Base-by-base conservation (phyloP, 37 sponge, comb jelly and placozoan species). In the Cliona cf. orientalis region DNA sequence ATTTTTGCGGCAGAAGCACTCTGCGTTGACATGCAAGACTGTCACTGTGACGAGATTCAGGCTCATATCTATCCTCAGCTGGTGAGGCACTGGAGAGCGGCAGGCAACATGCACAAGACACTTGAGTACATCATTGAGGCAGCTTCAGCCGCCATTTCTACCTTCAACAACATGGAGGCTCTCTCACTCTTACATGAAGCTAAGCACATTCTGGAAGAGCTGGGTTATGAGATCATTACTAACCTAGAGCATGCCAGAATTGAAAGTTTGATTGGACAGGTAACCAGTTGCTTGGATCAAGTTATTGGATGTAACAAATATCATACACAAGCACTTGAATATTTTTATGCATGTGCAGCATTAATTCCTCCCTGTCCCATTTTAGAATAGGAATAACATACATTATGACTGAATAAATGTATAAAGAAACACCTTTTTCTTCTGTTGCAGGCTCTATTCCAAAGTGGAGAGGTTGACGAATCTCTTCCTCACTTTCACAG, bases 41-140 rank as follows among this genome's bases (percentile, higher is more conserved):
- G 95, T 49, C 84, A 91, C 44, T 94, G 95, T 72, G 87, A 74
- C 58, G 89, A 94, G 39, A 75, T 93, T 45, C 76, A 91, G 64
- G 71, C 90, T n/a, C 66, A 78, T 25, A 86, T 97, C 39, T 97
- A 93, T 75, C 97, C 97, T 25, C 94, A 97, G 73, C 80, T 97
- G 12, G 85, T 97, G 29, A 17, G 87, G 23, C 97, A 97, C 49
- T 97, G 90, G 91, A 91, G 82, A 60, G 90, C 62, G 40, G 91
- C 89, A 22, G 86, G 92, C 2, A 57, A 88, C 58, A 78, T 67
- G 29, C 69, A 76, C 36, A 93, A 91, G 79, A 81, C 80, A 23
- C 28, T 89, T 34, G 72, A 78, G 34, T 90, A 89, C 66, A 80
- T 89, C 60, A 79, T 89, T 17, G 89, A 94, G 57, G 88, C 91